Conservation (phyloP, 2,888 invertebrate genomes). For the Axea sp. region DNA sequence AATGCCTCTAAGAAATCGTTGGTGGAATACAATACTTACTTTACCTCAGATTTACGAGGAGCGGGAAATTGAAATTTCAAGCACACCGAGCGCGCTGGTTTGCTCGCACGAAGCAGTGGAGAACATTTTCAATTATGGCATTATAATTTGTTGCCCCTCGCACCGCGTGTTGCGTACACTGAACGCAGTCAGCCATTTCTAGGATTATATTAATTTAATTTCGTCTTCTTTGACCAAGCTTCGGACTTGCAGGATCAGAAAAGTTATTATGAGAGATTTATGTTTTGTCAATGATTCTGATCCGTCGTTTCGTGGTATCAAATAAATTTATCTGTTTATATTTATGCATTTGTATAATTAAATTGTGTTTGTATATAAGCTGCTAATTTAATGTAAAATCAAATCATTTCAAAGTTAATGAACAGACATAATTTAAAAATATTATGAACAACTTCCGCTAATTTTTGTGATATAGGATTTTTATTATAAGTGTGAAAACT, state of each 20-base stretch:
- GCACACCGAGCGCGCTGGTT: slow-evolving; percentile 68
- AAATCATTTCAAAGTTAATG: no score
- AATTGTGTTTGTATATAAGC: no score
- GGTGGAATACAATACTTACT: slow-evolving; percentile 78
- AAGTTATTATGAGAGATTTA: slow-evolving; percentile 41
- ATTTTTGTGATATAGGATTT: no score
- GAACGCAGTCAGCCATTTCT: slow-evolving; percentile 57
- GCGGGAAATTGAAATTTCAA: slow-evolving; percentile 78
- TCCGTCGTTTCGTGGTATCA: slow-evolving; percentile 11
- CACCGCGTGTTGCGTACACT: slow-evolving; percentile 57
- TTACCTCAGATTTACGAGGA: slow-evolving; percentile 77
- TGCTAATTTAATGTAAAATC: no score
- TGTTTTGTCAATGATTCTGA: slow-evolving; percentile 41
- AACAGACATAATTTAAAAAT: no score
- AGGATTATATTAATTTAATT: slow-evolving; percentile 78
- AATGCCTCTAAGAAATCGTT: slow-evolving; percentile 75
- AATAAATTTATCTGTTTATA: no score
- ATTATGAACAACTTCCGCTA: no score
- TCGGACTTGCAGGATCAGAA: slow-evolving; percentile 45
- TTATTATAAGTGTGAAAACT: no score
- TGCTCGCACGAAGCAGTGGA: slow-evolving; percentile 64
- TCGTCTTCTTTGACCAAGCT: slow-evolving; percentile 73
- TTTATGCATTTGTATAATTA: no score
- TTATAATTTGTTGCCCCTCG: slow-evolving; percentile 76
- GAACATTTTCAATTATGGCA: slow-evolving; percentile 78